Conservation (phyloP, 2,797 vertebrate genomes). For the Miichthys miiuy region DNA sequence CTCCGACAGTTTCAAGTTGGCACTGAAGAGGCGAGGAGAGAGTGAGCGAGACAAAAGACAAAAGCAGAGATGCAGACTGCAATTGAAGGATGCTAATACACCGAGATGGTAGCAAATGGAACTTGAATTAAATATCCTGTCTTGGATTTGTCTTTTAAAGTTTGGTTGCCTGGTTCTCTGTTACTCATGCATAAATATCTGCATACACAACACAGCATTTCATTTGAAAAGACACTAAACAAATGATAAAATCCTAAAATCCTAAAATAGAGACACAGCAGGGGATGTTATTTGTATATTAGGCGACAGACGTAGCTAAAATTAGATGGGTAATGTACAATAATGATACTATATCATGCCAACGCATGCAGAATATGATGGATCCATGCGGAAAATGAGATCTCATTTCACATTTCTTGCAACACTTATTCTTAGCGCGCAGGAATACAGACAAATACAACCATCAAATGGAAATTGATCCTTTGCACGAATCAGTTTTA, state of each 20-base stretch:
- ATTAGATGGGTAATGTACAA: constrained; percentile 57
- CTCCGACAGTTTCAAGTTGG: constrained; percentile 37
- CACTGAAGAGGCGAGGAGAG: constrained; percentile 41
- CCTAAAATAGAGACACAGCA: constrained; percentile 12
- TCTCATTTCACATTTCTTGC: constrained; percentile 70
- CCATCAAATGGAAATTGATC: constrained; percentile 76
- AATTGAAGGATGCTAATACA: constrained; percentile 47
- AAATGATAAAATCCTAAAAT: constrained; percentile 42
- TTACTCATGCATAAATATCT: constrained; percentile 39
- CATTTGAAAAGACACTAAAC: constrained; percentile 27
- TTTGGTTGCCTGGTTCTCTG: constrained; percentile 30
- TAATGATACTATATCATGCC: constrained; percentile 56
- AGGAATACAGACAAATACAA: constrained; percentile 71
- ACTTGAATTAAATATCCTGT: constrained; percentile 47
- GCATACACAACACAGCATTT: constrained; percentile 35
- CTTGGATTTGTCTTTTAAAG: constrained; percentile 38
- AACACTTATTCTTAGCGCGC: constrained; percentile 54
- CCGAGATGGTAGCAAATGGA: constrained; percentile 44
- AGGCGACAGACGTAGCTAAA: constrained; percentile 43
- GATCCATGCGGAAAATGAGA: constrained; percentile 69
- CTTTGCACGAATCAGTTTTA: constrained; percentile 73
- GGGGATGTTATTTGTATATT: constrained; percentile 52
- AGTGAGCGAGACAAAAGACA: constrained; percentile 29
- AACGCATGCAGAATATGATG: constrained; percentile 50
- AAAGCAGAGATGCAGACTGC: constrained; percentile 18